Evolutionary conservation across 1,140 invertebrate genomes (phyloP), one percentile per base, ranked within the genome.

Genomic region (Tetragnatha versicolor): DNA sequence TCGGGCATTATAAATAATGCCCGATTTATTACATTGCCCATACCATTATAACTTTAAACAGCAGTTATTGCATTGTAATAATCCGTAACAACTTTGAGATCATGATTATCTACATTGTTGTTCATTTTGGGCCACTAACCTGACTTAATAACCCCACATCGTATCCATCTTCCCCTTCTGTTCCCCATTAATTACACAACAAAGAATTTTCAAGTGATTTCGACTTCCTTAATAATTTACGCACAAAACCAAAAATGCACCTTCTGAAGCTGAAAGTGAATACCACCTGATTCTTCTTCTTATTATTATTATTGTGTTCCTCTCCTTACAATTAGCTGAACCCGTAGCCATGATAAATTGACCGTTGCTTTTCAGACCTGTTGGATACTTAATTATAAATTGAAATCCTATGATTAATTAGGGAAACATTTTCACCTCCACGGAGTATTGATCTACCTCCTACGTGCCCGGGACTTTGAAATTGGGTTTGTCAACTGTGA

Each of bases 311-410:
- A n/a, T n/a, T n/a, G n/a, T n/a, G n/a, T n/a, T n/a, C n/a, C n/a
- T n/a, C 12, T 47, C 39, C 7, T 9, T 45, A 9, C 0, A 73
- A 58, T 60, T 27, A 51, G 72, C 33, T 35, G 35, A 75, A 58
- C 61, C 63, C 69, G 53, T 73, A 42, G 14, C 14, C 27, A 37
- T 77, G 45, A 77, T 66, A 77, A 65, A 66, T 66, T 66, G 49
- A 77, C 47, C 47, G 37, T 55, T 65, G 75, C 55, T 42, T 66
- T 49, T 31, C 47, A 77, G 39, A 66, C 47, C 61, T 68, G 29
- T 53, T 58, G 63, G 60, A 68, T 68, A 66, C 75, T 77, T 77
- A 77, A 77, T 77, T 77, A 77, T 77, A 66, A 66, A 77, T 77
- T 77, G 75, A 77, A 66, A 77, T 77, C 20, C 60, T 17, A 66